Evolutionary conservation across 2,888 invertebrate genomes (phyloP), one percentile per base, ranked within the genome.

Genomic region (Papilio demoleus): DNA sequence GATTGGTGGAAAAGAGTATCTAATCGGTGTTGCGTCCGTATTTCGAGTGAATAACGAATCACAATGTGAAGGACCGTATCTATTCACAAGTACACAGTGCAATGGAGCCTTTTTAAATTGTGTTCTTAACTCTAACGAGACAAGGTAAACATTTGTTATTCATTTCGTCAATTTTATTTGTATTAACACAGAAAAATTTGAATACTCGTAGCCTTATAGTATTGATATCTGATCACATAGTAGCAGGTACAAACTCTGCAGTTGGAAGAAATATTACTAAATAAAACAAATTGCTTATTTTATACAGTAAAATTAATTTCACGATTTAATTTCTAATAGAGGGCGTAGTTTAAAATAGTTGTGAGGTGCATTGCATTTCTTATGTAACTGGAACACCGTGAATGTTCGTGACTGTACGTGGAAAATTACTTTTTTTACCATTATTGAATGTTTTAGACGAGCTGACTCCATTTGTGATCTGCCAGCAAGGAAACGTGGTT

Each of bases 21-120:
- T 88, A 0, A 81, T 88, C 0, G 87, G 85, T 0, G 78, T 88
- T 1, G 86, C 87, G 0, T 85, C 87, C 0, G 81, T 86, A 11
- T 87, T 85, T 70, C 77, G 76, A n/a, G 75, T 87, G 0, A 72
- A 71, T 22, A 19, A 66, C 0, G 66, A 70, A 0, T 71, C 72
- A 0, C 45, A 76, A 8, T 88, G 88, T 65, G 73, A 70, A 11
- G 86, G 85, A 0, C 88, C 88, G 0, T 84, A 75, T 68, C 75
- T 88, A 0, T 86, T 77, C 38, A 87, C 87, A 0, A 87, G 86
- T 67, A 86, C 86, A 0, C 72, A 79, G 9, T 83, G 83, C 45
- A 84, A 81, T 22, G 79, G 80, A 2, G 70, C 72, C 0, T 86
- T 88, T 60, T 59, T 88, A 17, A 68, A 81, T 12, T 88, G 88